Base-by-base conservation (phyloP, 2,888 invertebrate genomes). In the Heliconius ismenius region DNA sequence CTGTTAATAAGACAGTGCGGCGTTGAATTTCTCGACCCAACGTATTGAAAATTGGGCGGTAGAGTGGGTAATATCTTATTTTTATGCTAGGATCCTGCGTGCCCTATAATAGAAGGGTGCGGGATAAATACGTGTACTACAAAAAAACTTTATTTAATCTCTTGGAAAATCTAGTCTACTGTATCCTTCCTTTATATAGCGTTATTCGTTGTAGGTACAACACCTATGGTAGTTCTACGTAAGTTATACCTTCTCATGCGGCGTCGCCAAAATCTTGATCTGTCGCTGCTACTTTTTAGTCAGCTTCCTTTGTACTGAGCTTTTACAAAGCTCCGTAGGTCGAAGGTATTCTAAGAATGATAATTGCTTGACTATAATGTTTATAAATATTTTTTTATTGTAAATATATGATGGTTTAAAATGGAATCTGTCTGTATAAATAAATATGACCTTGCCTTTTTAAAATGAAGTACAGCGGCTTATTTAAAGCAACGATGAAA, bases 261-360 rank as follows among this genome's bases (percentile, higher is more conserved):
- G 32, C 64, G 18, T 10, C 32, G 10, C 21, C 32, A 4, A 64
- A 65, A 36, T n/a, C 36, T 65, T 39, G 18, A 21, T 64, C 4
- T 18, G 65, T 39, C 36, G 36, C 11, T 39, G n/a, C 36, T 39
- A 65, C 65, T 65, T 65, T 65, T 65, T n/a, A 64, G 36, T n/a
- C 36, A n/a, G 36, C 36, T 65, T 65, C 65, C 65, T 65, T 36
- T 36, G 36, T 36, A 64, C 0, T 9, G n/a, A 65, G 36, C 65
- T 65, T 36, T 36, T 9, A 24, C n/a, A 39, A n/a, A 65, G 36
- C 65, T 65, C n/a, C 4, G 11, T 13, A 13, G 11, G 21, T 65
- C 36, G n/a, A 36, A 65, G 11, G 11, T n/a, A n/a, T 36, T 18
- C n/a, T 36, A n/a, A 36, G n/a, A 65, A 36, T 10, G 21, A 64